A percentile compares a stretch with the other conserved stretches of the same genome.
Conservation (phyloP, 1,140 invertebrate genomes). For the Anadara kagoshimensis region DNA sequence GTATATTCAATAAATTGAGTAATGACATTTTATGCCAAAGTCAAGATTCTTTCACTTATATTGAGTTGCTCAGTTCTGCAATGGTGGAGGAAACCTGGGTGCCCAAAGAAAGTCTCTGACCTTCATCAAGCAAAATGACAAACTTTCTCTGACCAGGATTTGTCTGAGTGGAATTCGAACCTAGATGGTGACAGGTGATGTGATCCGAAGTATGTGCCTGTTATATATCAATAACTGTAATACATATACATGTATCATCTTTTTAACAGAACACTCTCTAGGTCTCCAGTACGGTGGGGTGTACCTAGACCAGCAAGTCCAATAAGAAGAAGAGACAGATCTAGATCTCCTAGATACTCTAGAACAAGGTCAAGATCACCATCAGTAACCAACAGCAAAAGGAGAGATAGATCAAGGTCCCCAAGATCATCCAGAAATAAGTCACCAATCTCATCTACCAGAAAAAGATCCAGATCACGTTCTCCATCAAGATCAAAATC, state of each 20-base stretch:
- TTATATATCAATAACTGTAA: background rate
- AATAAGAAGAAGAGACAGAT: constrained; percentile 31
- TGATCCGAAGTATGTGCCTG: too few relatives aligned
- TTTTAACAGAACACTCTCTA: constrained; percentile 38
- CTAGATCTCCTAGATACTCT: constrained; percentile 31
- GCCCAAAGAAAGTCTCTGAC: too few relatives aligned
- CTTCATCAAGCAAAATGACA: too few relatives aligned
- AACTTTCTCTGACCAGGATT: too few relatives aligned
- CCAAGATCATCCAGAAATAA: background rate
- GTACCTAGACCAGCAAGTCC: constrained; percentile 26
- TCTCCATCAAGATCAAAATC: constrained; percentile 43
- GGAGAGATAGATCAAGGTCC: constrained; percentile 24
- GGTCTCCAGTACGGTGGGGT: constrained; percentile 37
- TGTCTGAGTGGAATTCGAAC: too few relatives aligned
- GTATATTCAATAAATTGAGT: too few relatives aligned
- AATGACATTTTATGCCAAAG: too few relatives aligned
- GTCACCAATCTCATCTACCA: background rate
- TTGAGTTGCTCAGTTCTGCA: too few relatives aligned
- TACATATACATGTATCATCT: background rate
- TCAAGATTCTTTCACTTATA: too few relatives aligned
- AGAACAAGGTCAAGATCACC: constrained; percentile 42
- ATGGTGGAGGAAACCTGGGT: too few relatives aligned
- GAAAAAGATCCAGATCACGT: constrained; percentile 42
- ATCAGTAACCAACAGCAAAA: constrained; percentile 6
- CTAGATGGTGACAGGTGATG: too few relatives aligned